A percentile compares a stretch with the other conserved stretches of the same genome.
phyloP scores from a whole-genome alignment of 1,140 invertebrate species.

The Dreissena rostriformis region DNA sequence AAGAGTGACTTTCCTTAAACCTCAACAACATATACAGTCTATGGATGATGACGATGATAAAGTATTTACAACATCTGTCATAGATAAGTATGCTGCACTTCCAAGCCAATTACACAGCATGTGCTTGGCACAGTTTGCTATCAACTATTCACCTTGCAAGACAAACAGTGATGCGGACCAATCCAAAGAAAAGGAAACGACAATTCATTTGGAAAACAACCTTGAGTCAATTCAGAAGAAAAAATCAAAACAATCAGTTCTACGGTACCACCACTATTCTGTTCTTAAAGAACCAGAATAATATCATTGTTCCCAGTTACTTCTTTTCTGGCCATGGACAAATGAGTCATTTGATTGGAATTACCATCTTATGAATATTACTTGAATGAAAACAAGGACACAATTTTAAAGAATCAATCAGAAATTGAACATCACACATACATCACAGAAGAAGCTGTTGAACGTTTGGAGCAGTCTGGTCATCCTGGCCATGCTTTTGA shows the following conservation, averaged over 20 bases:
- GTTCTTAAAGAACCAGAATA: neutral
- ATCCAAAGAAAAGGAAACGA: neutral
- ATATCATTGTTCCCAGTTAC: neutral
- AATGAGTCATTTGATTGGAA: neutral
- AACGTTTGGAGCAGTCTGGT: conserved; percentile 39
- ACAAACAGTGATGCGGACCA: neutral
- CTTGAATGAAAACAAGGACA: no score
- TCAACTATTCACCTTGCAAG: neutral
- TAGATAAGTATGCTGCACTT: neutral
- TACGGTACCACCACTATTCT: neutral
- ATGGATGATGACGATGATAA: conserved; percentile 1
- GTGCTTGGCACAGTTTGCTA: conserved; percentile 2
- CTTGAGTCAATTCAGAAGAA: neutral
- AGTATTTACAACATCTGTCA: neutral
- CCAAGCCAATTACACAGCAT: neutral
- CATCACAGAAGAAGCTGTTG: conserved; percentile 39
- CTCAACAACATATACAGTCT: neutral
- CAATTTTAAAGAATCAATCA: no score
- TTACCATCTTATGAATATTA: conserved; percentile 3
- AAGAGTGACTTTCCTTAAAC: neutral
- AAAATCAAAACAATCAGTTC: neutral
- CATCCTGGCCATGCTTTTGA: conserved; percentile 52
- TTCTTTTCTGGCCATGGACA: neutral
- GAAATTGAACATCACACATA: no score
- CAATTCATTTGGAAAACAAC: neutral